Percentiles rank a stretch among this genome's conserved stretches.
Evolutionary conservation across 2,888 invertebrate species (phyloP).

Genomic region (Sarcophaga caerulescens): DNA sequence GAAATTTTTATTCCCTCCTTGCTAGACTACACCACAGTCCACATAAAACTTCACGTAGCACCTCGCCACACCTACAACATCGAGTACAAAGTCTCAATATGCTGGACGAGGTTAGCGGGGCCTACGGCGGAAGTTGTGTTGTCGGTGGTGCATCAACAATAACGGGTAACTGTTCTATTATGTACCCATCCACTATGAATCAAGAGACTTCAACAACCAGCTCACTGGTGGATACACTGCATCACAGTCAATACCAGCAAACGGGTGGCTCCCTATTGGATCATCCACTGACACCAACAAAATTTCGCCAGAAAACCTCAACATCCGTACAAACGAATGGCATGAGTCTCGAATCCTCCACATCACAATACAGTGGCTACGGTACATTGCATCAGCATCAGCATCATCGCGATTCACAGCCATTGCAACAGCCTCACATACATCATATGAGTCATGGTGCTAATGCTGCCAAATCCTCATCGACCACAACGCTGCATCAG

Average conservation of each 20-base stretch:
- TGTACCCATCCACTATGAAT: conserved; percentile 79
- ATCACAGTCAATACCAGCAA: conserved; percentile 80
- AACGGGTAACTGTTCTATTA: conserved; percentile 76
- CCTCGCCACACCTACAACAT: conserved; percentile 81
- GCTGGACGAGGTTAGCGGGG: conserved; percentile 78
- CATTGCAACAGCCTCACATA: conserved; percentile 49
- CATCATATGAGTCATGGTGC: conserved; percentile 62
- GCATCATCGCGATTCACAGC: conserved; percentile 48
- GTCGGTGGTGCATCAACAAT: conserved; percentile 74
- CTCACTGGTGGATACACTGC: conserved; percentile 79
- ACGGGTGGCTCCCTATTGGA: conserved; percentile 80
- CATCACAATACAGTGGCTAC: conserved; percentile 67
- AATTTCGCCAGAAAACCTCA: conserved; percentile 78
- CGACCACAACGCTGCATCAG: conserved; percentile 75
- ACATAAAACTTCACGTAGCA: conserved; percentile 81
- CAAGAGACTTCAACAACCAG: conserved; percentile 80
- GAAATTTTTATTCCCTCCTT: conserved; percentile 25
- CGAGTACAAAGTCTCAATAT: conserved; percentile 80
- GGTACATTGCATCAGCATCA: conserved; percentile 64
- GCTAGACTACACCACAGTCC: conserved; percentile 81
- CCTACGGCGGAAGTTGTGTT: conserved; percentile 60
- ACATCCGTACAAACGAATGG: conserved; percentile 80
- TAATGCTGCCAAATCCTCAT: conserved; percentile 72
- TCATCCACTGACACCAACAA: conserved; percentile 80
- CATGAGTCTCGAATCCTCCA: conserved; percentile 70